Conservation (phyloP, 2,113 vertebrate genomes). For the Eonycteris spelaea region DNA sequence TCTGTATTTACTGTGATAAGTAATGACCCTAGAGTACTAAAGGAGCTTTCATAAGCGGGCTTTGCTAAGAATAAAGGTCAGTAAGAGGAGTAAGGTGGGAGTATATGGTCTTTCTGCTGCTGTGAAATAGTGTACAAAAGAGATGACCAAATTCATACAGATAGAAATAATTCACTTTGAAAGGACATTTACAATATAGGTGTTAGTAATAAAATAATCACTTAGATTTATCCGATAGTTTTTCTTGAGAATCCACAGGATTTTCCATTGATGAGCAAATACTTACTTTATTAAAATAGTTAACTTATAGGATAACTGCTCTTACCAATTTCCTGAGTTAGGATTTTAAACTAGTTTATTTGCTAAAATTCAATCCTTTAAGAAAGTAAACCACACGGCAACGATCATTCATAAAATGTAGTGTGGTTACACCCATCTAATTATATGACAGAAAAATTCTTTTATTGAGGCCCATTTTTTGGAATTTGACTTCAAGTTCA, state of each 20-base stretch:
- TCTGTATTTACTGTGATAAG: slow-evolving; percentile 41
- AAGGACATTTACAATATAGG: not conserved
- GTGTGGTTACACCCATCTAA: not conserved
- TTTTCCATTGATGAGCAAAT: slow-evolving; percentile 14
- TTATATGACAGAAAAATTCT: not conserved
- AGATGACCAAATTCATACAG: not conserved
- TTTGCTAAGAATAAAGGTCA: slow-evolving; percentile 45
- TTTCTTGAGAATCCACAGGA: not conserved
- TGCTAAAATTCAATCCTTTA: slow-evolving; percentile 28
- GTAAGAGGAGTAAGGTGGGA: not conserved
- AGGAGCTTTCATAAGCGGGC: not conserved
- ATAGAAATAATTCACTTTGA: slow-evolving; percentile 6
- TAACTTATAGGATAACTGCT: not conserved
- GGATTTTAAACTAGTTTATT: slow-evolving; percentile 16
- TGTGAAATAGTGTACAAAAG: slow-evolving; percentile 20
- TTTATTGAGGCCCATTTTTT: not conserved
- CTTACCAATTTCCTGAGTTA: not conserved
- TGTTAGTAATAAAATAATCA: not conserved
- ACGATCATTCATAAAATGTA: not conserved
- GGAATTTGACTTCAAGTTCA: not conserved
- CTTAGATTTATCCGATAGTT: not conserved
- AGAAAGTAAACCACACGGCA: not conserved
- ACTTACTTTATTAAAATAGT: not conserved
- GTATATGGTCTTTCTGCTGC: not conserved
- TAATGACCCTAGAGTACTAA: slow-evolving; percentile 57